Evolutionary conservation across 2,113 vertebrate species (phyloP).

Genomic region (Gulo gulo): DNA sequence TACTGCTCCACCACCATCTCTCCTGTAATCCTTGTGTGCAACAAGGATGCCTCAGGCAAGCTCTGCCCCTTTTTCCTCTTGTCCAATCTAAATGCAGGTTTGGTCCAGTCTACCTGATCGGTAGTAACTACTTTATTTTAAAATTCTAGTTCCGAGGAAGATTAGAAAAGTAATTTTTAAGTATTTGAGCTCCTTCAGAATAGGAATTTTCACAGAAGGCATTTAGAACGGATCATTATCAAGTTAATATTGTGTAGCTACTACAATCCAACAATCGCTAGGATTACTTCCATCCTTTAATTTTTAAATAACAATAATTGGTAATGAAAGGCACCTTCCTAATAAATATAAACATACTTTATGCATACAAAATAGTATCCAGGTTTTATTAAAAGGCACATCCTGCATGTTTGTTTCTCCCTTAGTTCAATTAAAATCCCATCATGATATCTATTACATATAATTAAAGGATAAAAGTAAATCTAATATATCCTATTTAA

Average conservation of each 20-base stretch:
- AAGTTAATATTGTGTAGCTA: neutral
- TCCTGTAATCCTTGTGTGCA: neutral
- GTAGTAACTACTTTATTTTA: neutral
- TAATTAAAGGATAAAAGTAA: neutral
- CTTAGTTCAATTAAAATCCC: neutral
- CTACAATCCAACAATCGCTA: neutral
- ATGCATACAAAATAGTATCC: neutral
- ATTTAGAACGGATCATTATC: neutral
- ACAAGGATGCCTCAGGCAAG: neutral
- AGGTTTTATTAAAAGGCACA: neutral
- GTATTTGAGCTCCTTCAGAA: neutral
- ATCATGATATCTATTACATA: neutral
- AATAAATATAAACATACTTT: neutral
- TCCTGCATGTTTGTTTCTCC: neutral
- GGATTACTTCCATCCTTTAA: neutral
- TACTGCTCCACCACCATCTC: neutral
- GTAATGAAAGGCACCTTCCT: neutral
- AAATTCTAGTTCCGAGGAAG: neutral
- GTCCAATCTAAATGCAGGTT: neutral
- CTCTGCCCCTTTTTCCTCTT: accelerated
- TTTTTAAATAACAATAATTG: neutral
- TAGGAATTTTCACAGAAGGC: neutral
- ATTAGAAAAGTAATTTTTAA: neutral
- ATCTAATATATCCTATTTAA: neutral
- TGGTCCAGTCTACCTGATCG: neutral